Evolutionary conservation across 2,888 invertebrate genomes (phyloP).

Genomic region (Anthophora plumipes): DNA sequence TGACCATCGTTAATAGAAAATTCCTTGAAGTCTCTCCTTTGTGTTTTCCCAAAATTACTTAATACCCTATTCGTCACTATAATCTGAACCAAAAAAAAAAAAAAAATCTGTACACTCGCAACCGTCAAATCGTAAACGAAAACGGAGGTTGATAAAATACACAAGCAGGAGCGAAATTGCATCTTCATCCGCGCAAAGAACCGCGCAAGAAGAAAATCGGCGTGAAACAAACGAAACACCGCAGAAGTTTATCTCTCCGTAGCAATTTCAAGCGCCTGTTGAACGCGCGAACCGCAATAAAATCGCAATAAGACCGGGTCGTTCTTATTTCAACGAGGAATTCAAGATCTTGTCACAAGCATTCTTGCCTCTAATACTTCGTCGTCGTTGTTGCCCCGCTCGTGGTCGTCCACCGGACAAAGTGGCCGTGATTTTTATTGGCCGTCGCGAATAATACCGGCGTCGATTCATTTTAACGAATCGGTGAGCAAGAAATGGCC

Average conservation of each 20-base stretch:
- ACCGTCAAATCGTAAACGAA: too few species aligned
- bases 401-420: too few species aligned
- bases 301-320: slow-evolving; percentile 42
- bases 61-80: too few species aligned
- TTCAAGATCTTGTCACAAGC: slow-evolving; percentile 45
- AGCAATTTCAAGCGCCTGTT: slow-evolving; percentile 21
- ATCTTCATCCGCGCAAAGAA: neutral
- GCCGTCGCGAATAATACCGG: slow-evolving; percentile 35
- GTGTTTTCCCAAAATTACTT: too few species aligned
- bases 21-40: too few species aligned
- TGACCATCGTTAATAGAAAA: too few species aligned
- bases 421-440: slow-evolving; percentile 42
- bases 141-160: too few species aligned
- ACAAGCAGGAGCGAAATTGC: too few species aligned
- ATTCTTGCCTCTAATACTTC: slow-evolving; percentile 39
- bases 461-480: slow-evolving; percentile 47
- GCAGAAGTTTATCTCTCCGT: slow-evolving; percentile 6
- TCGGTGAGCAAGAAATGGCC: slow-evolving; percentile 27
- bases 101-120: too few species aligned
- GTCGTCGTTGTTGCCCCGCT: neutral
- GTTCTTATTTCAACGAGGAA: slow-evolving; percentile 36
- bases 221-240: slow-evolving; percentile 20
- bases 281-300: slow-evolving; percentile 44
- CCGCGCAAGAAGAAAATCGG: slow-evolving; percentile 11
- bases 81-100: too few species aligned